Percentiles rank a stretch among this genome's conserved stretches.
Evolutionary conservation across 53 echinoderm and acorn worm species (phyloP).

Genomic region (Luidia sarsii): DNA sequence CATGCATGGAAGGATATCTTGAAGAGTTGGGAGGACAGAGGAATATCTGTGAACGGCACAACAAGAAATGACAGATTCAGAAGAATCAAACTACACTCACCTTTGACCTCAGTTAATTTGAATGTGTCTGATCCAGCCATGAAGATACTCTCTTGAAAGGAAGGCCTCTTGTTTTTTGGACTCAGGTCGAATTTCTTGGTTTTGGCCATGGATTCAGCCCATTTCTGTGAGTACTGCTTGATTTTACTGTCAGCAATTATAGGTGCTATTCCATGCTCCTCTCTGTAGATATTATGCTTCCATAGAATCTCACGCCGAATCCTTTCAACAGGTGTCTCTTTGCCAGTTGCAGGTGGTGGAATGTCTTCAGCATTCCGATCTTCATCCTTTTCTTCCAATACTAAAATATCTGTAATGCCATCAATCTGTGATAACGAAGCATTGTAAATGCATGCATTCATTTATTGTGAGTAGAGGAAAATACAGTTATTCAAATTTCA

Average conservation of each 20-base stretch:
- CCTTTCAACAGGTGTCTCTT: neutral
- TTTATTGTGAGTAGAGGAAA: no score
- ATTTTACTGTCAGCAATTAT: neutral
- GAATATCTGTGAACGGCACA: no score
- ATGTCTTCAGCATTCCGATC: no score
- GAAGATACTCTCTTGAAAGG: slow-evolving; percentile 5
- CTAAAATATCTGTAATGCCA: no score
- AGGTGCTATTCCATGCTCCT: neutral
- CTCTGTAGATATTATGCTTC: slow-evolving; percentile 6
- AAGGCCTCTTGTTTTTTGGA: neutral
- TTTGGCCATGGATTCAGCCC: slow-evolving; percentile 12
- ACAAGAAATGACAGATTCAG: no score
- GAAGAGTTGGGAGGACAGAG: no score
- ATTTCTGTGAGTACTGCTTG: neutral
- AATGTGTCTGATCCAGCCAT: neutral
- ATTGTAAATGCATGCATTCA: no score
- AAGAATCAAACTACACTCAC: no score
- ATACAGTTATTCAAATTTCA: no score
- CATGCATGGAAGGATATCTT: no score
- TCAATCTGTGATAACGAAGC: no score
- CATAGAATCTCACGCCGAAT: neutral
- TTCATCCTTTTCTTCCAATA: no score
- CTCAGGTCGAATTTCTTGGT: slow-evolving; percentile 14
- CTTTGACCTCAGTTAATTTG: neutral
- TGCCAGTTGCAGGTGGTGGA: neutral